Evolutionary conservation across 2,113 vertebrate genomes (phyloP).

Genomic region (Cervus canadensis): DNA sequence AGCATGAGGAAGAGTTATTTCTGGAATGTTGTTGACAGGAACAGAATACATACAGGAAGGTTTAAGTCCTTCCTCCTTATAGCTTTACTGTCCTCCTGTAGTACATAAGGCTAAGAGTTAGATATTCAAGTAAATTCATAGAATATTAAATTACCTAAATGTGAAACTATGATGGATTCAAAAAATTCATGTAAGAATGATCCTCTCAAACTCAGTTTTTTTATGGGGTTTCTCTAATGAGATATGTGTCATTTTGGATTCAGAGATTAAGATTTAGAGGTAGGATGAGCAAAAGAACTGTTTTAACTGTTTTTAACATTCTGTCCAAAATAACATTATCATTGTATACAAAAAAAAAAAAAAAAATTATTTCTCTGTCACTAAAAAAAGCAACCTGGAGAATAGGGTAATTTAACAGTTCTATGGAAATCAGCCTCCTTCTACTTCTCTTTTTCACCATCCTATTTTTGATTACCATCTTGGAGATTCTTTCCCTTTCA

Average conservation of each 20-base stretch:
- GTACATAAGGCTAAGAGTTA: neutral
- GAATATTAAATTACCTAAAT: neutral
- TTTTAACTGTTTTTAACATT: neutral
- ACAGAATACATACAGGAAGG: neutral
- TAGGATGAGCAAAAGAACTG: neutral
- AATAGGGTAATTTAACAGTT: neutral
- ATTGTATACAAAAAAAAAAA: neutral
- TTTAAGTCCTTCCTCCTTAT: neutral
- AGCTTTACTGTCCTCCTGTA: neutral
- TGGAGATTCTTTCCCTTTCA: neutral
- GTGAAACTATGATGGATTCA: neutral
- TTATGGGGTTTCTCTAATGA: neutral
- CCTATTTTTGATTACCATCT: neutral
- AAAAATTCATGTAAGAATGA: neutral
- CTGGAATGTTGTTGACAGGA: neutral
- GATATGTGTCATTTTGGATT: neutral
- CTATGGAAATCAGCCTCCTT: neutral
- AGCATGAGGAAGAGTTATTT: neutral
- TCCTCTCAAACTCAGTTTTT: neutral
- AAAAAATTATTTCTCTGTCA: neutral
- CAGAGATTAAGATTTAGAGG: neutral
- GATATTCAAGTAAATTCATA: neutral
- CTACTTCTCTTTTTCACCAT: neutral
- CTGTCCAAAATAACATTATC: neutral
- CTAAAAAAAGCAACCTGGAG: neutral